Conservation (phyloP, 2,888 invertebrate species). For the Sialis fuliginosa region DNA sequence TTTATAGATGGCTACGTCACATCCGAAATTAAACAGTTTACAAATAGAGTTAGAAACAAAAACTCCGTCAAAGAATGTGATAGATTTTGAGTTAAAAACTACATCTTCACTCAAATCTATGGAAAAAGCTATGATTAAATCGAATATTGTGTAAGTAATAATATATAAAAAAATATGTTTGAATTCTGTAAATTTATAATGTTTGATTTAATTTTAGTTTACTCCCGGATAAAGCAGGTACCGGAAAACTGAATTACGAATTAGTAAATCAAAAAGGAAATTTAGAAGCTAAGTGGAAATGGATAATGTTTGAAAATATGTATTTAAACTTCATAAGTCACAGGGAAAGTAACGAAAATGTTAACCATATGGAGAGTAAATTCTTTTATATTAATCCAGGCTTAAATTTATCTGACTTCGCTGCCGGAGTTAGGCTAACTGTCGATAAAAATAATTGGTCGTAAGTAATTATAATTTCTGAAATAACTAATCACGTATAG, state of each 20-base stretch:
- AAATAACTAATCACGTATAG: neutral
- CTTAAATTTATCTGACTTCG: constrained; percentile 27
- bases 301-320: constrained; percentile 32
- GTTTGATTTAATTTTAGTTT: neutral
- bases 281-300: constrained; percentile 30
- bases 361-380: constrained; percentile 26
- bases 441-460: constrained; percentile 36
- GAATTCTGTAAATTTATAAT: too few relatives aligned
- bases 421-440: constrained; percentile 33
- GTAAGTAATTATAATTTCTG: constrained; percentile 14
- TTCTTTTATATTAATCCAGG: constrained; percentile 35
- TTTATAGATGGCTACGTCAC: constrained; percentile 20
- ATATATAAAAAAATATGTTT: neutral
- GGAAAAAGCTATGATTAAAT: constrained; percentile 19
- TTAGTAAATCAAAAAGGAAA: constrained; percentile 27
- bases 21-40: constrained; percentile 16
- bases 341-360: constrained; percentile 19
- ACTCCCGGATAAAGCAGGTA: constrained; percentile 17
- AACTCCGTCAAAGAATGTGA: constrained; percentile 13
- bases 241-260: constrained; percentile 22
- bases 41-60: constrained; percentile 17
- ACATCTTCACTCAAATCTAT: constrained; percentile 21
- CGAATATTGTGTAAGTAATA: constrained; percentile 13
- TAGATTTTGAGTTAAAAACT: constrained; percentile 17
- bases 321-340: constrained; percentile 26